A percentile compares a stretch with the other conserved stretches of the same genome.
Evolutionary conservation across 2,113 vertebrate species (phyloP).

Genomic region (Takifugu bimaculatus): DNA sequence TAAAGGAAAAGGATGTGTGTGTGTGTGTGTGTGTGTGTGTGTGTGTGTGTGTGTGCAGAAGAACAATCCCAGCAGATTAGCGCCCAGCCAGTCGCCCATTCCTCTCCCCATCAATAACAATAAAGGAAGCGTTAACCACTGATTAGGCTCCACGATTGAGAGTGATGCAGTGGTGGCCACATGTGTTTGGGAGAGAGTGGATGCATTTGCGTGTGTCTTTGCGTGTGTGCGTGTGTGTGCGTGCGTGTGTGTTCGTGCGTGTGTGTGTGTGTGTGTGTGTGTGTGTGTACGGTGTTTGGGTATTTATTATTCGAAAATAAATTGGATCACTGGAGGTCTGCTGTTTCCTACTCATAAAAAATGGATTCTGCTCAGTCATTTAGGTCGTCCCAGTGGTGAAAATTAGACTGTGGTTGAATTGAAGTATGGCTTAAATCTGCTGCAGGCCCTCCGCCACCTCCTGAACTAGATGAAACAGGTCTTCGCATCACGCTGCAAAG

Average conservation of each 20-base stretch:
- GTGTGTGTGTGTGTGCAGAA: not conserved
- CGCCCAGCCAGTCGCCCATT: conserved; percentile 28
- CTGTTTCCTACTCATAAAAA: conserved; percentile 35
- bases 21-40: too few species aligned
- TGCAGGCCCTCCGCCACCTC: conserved; percentile 7
- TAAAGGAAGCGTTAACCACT: conserved; percentile 44
- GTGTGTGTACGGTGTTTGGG: not conserved
- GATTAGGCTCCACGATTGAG: conserved; percentile 54
- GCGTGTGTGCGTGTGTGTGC: not conserved
- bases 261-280: not conserved
- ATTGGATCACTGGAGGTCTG: conserved; percentile 24
- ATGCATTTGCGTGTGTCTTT: not conserved
- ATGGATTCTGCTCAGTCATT: conserved; percentile 43
- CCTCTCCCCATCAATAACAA: conserved; percentile 53
- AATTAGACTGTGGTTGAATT: conserved; percentile 31
- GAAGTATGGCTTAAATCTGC: conserved; percentile 25
- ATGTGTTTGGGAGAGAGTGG: not conserved
- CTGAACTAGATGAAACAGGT: conserved; percentile 13
- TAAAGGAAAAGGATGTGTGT: conserved; percentile 6
- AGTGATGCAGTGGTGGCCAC: conserved; percentile 15
- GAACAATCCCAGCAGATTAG: conserved; percentile 25
- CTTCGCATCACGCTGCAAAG: not conserved
- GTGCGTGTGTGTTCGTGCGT: not conserved
- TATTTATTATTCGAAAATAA: conserved; percentile 31
- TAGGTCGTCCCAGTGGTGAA: conserved; percentile 36